Evolutionary conservation across 2,113 vertebrate species (phyloP), one percentile per base, ranked within the genome.

Genomic region (Coregonus clupeaformis): DNA sequence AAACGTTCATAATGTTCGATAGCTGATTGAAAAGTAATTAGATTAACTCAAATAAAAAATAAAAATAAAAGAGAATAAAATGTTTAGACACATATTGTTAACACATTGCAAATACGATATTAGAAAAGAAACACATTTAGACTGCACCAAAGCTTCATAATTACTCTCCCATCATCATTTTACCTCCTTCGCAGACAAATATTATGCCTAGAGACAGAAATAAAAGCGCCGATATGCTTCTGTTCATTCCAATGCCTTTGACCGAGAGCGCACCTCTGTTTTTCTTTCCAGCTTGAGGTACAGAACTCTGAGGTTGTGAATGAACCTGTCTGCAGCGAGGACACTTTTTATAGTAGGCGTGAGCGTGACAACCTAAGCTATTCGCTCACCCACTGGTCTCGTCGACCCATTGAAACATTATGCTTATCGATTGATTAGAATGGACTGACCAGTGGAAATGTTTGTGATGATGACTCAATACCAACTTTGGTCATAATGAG

Each of bases 111-210:
- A 18, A 49, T 5, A 32, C 6, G 32, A 49, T 49, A 2, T 3
- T 14, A 13, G 11, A 16, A 49, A 16, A 49, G 12, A 49, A 49
- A 49, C 4, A 16, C 47, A 49, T 49, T 49, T 16, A 49, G 12
- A 52, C 49, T 18, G 13, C 49, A 52, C 49, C 4, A 52, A 14
- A 1, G 16, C 16, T 18, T 14, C 49, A 16, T 16, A 14, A 20
- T 59, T 59, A 59, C n/a, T n/a, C 36, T 36, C 36, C 36, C 36
- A 9, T 36, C 16, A 22, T 59, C 4, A 9, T 59, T 91, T 90
- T 73, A 93, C 93, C 90, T 68, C 80, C 85, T 80, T 87, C 77
- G n/a, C 90, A 91, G 73, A 82, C 69, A 69, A 88, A 49, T 82
- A 86, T 76, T 82, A 86, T 77, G 4, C 84, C 80, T 73, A 91